Evolutionary conservation across 2,888 invertebrate genomes (phyloP).

Genomic region (Apocheima hispidaria): DNA sequence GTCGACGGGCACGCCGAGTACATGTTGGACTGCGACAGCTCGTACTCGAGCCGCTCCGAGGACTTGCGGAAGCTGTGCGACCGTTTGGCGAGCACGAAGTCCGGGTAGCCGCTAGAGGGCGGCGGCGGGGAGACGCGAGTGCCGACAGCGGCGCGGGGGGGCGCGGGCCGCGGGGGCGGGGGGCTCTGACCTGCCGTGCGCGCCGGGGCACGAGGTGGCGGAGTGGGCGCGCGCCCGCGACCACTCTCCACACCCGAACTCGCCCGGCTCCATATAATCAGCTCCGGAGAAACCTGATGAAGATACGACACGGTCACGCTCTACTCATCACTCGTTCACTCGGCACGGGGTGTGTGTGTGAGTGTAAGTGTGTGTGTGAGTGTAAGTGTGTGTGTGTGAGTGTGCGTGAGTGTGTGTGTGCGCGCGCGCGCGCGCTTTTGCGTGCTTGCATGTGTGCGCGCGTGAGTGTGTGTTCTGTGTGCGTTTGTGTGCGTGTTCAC

Average conservation of each 20-base stretch:
- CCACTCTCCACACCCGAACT: slow-evolving; percentile 73
- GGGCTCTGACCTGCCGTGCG: slow-evolving; percentile 52
- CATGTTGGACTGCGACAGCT: slow-evolving; percentile 85
- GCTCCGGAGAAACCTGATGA: slow-evolving; percentile 79
- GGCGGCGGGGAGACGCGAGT: slow-evolving; percentile 59
- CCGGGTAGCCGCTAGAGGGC: slow-evolving; percentile 83
- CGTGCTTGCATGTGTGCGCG: too few species aligned
- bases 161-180: slow-evolving; percentile 55
- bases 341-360: neutral
- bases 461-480: too few species aligned
- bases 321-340: neutral
- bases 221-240: slow-evolving; percentile 81
- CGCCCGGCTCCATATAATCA: slow-evolving; percentile 81
- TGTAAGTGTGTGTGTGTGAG: too few species aligned
- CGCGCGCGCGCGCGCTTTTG: too few species aligned
- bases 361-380: too few species aligned
- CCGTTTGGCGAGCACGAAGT: slow-evolving; percentile 77
- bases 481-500: slow-evolving; percentile 46
- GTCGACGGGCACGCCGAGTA: slow-evolving; percentile 82
- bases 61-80: slow-evolving; percentile 77
- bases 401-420: too few species aligned
- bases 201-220: slow-evolving; percentile 80
- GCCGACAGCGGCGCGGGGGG: slow-evolving; percentile 46
- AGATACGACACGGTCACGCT: slow-evolving; percentile 7
- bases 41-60: slow-evolving; percentile 84